Evolutionary conservation across 1,140 invertebrate genomes (phyloP).

Genomic region (Sminthurinus signatus): DNA sequence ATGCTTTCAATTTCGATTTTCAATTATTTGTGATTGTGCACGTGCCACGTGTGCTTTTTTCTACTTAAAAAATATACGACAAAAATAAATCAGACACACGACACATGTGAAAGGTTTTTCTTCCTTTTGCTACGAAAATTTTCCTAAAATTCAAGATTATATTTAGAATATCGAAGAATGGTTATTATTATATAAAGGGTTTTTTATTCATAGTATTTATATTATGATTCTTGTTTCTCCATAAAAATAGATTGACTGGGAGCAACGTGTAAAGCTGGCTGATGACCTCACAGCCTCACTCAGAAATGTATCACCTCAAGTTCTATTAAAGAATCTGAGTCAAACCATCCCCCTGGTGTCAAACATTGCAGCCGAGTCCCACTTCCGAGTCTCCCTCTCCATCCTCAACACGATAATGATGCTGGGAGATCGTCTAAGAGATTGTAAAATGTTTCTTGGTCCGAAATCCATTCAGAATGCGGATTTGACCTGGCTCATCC

Average conservation of each 20-base stretch:
- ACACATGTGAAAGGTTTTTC: too few relatives aligned
- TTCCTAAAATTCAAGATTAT: too few relatives aligned
- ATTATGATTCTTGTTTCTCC: not conserved
- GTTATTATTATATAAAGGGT: too few relatives aligned
- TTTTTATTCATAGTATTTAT: too few relatives aligned
- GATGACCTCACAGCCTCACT: conserved; percentile 25
- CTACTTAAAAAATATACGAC: too few relatives aligned
- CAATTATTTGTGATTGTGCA: too few relatives aligned
- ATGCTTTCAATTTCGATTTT: too few relatives aligned
- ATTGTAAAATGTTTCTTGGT: conserved; percentile 22
- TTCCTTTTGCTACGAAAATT: too few relatives aligned
- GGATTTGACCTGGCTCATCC: conserved; percentile 30
- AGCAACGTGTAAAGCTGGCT: conserved; percentile 17
- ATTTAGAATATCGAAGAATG: too few relatives aligned
- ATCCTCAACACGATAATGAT: conserved; percentile 32
- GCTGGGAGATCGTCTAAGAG: conserved; percentile 28
- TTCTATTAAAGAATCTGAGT: conserved; percentile 24
- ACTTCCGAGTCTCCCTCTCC: conserved; percentile 25
- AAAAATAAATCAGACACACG: too few relatives aligned
- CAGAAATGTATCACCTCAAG: conserved; percentile 12
- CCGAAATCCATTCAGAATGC: conserved; percentile 12
- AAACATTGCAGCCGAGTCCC: conserved; percentile 24
- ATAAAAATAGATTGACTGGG: conserved; percentile 9
- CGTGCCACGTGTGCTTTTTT: too few relatives aligned
- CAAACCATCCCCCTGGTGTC: conserved; percentile 31